Evolutionary conservation across 2,888 invertebrate genomes (phyloP).

Genomic region (Nymphalis urticae): DNA sequence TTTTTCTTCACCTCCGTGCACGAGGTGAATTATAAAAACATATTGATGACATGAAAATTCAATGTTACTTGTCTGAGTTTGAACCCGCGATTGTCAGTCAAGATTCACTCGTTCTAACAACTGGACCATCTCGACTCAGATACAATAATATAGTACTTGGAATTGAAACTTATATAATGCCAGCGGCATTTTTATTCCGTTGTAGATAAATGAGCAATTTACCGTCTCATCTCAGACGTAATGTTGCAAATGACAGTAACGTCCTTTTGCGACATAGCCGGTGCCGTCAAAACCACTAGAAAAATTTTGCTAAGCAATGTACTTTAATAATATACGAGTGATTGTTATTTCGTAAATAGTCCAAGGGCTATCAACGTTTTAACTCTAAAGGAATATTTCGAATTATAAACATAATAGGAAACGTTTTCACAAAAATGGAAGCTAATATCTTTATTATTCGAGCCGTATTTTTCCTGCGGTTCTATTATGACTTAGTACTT

Average conservation of each 20-base stretch:
- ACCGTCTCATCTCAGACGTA: slow-evolving; percentile 67
- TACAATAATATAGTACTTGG: background rate
- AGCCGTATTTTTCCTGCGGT: slow-evolving; percentile 36
- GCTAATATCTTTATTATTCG: slow-evolving; percentile 37
- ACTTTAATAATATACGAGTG: slow-evolving; percentile 23
- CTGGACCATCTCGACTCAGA: too few relatives aligned
- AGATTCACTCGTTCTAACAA: too few relatives aligned
- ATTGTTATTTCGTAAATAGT: slow-evolving; percentile 28
- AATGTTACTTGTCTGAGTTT: too few relatives aligned
- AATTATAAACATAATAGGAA: slow-evolving; percentile 19
- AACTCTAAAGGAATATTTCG: background rate
- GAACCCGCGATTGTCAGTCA: too few relatives aligned
- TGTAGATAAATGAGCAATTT: slow-evolving; percentile 66
- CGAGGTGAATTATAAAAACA: too few relatives aligned
- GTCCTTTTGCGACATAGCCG: slow-evolving; percentile 55
- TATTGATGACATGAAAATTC: too few relatives aligned
- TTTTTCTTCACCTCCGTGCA: too few relatives aligned
- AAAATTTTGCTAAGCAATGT: slow-evolving; percentile 40
- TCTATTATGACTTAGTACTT: slow-evolving; percentile 53
- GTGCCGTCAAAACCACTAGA: slow-evolving; percentile 52
- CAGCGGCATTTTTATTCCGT: slow-evolving; percentile 8
- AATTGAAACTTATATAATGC: slow-evolving; percentile 4
- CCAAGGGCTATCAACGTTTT: slow-evolving; percentile 13
- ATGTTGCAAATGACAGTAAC: slow-evolving; percentile 60
- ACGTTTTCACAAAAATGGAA: slow-evolving; percentile 26